Conservation (phyloP, 2,888 invertebrate genomes). For the Caenorhabditis sinica region DNA sequence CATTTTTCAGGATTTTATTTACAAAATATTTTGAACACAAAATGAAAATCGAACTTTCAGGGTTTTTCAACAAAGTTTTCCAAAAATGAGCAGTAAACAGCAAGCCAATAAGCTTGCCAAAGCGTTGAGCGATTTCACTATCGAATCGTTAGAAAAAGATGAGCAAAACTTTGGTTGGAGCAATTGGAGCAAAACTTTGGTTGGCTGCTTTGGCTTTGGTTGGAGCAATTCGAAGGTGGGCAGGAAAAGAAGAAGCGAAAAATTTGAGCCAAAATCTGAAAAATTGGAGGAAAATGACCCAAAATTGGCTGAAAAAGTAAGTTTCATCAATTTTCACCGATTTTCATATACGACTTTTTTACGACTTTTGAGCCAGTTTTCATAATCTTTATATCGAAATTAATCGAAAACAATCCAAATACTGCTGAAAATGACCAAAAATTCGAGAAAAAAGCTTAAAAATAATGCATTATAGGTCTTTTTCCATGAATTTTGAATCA, state of each 20-base stretch:
- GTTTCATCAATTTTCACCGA: too few species aligned
- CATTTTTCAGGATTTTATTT: neutral
- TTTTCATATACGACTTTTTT: too few species aligned
- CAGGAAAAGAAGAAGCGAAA: neutral
- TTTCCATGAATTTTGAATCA: too few species aligned
- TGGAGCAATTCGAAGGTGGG: neutral
- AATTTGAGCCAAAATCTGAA: neutral
- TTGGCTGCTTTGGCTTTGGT: too few species aligned
- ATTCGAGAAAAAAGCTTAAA: too few species aligned
- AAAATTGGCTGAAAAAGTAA: neutral
- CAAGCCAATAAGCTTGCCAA: neutral
- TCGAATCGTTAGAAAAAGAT: neutral
- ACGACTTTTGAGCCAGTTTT: too few species aligned
- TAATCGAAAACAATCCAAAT: too few species aligned
- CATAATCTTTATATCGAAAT: too few species aligned
- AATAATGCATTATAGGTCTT: too few species aligned
- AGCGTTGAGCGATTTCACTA: neutral
- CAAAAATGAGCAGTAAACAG: neutral
- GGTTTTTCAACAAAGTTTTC: neutral
- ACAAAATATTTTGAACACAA: too few species aligned
- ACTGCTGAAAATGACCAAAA: too few species aligned
- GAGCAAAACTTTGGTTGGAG: neutral
- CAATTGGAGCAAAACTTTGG: too few species aligned
- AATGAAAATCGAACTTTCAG: slow-evolving; percentile 8
- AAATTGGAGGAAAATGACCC: neutral